Base-by-base conservation (phyloP, 2,797 vertebrate species). In the Prionace glauca region DNA sequence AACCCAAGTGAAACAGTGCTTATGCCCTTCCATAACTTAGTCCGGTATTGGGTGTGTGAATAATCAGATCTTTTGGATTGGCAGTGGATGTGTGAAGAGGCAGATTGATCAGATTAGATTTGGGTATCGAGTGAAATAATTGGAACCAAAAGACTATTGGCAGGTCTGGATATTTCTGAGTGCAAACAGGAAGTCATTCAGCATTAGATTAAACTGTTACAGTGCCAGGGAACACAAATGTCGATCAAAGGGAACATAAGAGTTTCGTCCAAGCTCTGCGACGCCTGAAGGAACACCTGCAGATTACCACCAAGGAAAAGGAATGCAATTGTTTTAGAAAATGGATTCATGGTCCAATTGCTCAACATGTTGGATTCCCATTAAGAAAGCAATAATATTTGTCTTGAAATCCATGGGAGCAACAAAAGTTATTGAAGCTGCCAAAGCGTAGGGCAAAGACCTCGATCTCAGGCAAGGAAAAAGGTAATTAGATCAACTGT, bases 1-100 rank as follows among this genome's bases (percentile, higher is more conserved):
- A 77, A 74, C 93, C 93, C 16, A 95, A 74, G 93, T 5, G 45
- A 77, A 60, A 95, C 69, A 50, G 69, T n/a, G 12, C 26, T 95
- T 77, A 95, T 95, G 69, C 29, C 71, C 69, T 95, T 95, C 93
- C 50, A 95, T 95, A 95, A 56, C 71, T 74, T 50, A 95, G 74
- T 69, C 67, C 9, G 45, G 93, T 77, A 2, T 41, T 45, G 36
- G 50, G 72, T 95, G 93, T 95, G 93, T 95, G 93, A 77, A 95
- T 50, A 95, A 74, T 77, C 71, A 77, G 45, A 60, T 95, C 93
- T 74, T 77, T 56, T 56, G 93, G 29, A 74, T 95, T 77, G 69
- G 72, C 69, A 95, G 93, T 26, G 41, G 71, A 95, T 95, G 93
- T 77, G 93, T 95, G 93, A 95, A 60, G 50, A 60, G 45, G 56